Percentiles rank a stretch among this genome's conserved stretches.
Conservation (phyloP, 2,113 vertebrate species). For the Aleadryas rufinucha region DNA sequence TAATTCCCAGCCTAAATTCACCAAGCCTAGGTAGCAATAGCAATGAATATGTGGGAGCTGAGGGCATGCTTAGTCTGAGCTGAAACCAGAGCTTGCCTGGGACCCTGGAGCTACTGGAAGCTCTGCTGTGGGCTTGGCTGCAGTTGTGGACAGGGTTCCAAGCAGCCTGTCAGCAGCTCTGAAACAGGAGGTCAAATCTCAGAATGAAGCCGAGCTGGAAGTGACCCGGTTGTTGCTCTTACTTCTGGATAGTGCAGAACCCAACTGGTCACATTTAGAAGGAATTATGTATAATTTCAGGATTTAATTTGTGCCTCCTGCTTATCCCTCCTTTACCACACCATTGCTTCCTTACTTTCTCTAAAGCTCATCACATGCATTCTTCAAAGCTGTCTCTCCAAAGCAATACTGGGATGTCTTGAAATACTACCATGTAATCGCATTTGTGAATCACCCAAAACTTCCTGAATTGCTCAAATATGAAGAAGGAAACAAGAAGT, state of each 20-base stretch:
- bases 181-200: not conserved
- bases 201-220: not conserved
- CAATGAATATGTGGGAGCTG: not conserved
- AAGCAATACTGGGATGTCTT: not conserved
- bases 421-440: not conserved
- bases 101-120: not conserved
- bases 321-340: not conserved
- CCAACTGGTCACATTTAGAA: not conserved
- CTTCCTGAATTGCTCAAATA: not conserved
- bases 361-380: not conserved
- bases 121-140: not conserved
- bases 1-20: not conserved
- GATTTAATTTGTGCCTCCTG: not conserved
- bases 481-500: not conserved
- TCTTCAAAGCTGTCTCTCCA: not conserved
- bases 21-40: not conserved
- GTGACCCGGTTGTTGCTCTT: accelerated
- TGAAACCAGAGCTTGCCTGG: not conserved
- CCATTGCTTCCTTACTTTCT: not conserved
- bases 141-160: not conserved
- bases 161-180: not conserved
- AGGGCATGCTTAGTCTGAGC: not conserved
- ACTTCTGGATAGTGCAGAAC: not conserved
- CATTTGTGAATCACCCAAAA: not conserved
- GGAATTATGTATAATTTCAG: not conserved